A percentile compares a stretch with the other conserved stretches of the same genome.
Conservation (phyloP, 2,797 vertebrate species). For the Alcedo atthis region DNA sequence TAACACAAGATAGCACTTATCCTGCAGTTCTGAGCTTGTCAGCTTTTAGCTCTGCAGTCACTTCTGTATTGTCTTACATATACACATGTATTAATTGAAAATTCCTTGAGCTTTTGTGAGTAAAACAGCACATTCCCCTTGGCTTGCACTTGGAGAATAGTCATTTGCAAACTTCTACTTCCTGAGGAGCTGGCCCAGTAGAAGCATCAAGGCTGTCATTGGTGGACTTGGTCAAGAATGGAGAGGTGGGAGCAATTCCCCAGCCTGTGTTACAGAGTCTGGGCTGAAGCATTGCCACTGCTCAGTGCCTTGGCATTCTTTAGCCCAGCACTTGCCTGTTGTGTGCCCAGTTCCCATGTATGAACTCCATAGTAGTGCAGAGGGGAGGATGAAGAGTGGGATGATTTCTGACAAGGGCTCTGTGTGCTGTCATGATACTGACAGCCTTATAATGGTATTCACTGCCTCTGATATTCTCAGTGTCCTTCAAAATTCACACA, state of each 20-base stretch:
- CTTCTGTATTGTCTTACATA: background rate
- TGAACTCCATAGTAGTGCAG: background rate
- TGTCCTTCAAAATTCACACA: background rate
- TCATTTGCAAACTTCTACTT: background rate
- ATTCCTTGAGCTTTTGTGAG: background rate
- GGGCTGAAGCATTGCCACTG: background rate
- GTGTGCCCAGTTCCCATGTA: background rate
- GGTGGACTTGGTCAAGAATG: background rate
- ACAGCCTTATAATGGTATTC: background rate
- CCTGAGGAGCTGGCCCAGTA: background rate
- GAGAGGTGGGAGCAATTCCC: background rate
- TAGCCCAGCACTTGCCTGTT: background rate
- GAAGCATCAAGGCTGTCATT: background rate
- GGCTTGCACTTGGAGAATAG: background rate
- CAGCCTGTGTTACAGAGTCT: background rate
- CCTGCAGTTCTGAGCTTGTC: background rate
- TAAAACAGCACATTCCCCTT: background rate
- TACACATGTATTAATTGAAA: background rate
- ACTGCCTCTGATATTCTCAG: background rate
- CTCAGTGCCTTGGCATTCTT: background rate
- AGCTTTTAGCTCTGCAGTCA: background rate
- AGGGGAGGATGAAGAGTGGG: background rate
- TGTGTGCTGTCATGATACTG: accelerated
- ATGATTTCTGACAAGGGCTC: background rate
- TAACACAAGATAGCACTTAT: background rate